Evolutionary conservation across 2,888 invertebrate genomes (phyloP).

Genomic region (Lasius platythorax): DNA sequence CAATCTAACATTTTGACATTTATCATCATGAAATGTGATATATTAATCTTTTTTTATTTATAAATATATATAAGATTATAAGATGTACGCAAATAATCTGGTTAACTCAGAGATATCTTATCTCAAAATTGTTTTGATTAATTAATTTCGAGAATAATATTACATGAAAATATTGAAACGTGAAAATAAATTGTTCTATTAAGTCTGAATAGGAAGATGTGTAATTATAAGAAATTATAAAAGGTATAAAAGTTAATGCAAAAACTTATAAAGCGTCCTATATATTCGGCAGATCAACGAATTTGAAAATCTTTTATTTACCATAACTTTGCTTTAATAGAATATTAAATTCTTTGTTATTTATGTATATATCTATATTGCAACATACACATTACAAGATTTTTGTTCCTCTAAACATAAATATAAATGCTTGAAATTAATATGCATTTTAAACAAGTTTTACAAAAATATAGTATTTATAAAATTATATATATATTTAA

Average conservation of each 20-base stretch:
- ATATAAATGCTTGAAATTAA: not conserved
- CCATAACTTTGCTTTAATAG: not conserved
- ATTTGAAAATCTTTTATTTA: not conserved
- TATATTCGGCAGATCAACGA: not conserved
- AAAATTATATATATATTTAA: not conserved
- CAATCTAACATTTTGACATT: not conserved
- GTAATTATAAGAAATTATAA: not conserved
- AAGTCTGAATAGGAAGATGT: not conserved
- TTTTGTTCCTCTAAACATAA: not conserved
- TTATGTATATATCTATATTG: not conserved
- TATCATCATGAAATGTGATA: not conserved
- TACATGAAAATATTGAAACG: not conserved
- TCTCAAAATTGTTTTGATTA: constrained; percentile 5
- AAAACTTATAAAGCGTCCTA: not conserved
- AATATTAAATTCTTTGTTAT: not conserved
- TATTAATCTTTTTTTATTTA: not conserved
- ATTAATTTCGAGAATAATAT: not conserved
- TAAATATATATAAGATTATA: not conserved
- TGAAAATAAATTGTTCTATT: not conserved
- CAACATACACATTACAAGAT: not conserved
- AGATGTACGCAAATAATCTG: not conserved
- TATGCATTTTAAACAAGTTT: not conserved
- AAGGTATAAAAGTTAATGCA: not conserved
- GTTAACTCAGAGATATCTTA: constrained; percentile 26
- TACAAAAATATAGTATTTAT: not conserved